Evolutionary conservation across 2,797 vertebrate species (phyloP).

Genomic region (Phalloptychus januarius): DNA sequence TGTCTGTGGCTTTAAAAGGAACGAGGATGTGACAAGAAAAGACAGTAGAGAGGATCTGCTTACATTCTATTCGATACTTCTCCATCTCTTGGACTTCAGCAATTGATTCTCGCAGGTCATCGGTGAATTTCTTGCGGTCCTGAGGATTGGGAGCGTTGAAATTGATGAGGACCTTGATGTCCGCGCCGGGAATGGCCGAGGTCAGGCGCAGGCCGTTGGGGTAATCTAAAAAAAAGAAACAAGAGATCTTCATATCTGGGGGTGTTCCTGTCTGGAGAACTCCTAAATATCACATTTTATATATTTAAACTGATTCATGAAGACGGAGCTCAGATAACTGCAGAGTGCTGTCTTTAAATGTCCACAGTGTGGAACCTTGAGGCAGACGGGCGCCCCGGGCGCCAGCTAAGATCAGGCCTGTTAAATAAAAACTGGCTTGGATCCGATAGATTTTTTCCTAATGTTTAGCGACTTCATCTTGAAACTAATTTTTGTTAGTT

Average conservation of each 20-base stretch:
- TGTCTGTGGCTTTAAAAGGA: neutral
- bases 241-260: neutral
- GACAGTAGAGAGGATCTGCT: conserved; percentile 65
- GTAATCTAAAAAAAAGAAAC: conserved; percentile 83
- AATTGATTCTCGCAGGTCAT: conserved; percentile 93
- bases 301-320: neutral
- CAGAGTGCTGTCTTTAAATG: neutral
- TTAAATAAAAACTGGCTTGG: too few relatives aligned
- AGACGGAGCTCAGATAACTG: neutral
- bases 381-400: neutral
- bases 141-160: conserved; percentile 98
- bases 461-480: too few relatives aligned
- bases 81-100: conserved; percentile 99
- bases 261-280: neutral
- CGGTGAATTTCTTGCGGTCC: conserved; percentile 97
- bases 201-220: conserved; percentile 95
- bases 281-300: neutral
- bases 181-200: conserved; percentile 92
- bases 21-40: neutral
- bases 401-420: neutral
- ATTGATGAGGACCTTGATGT: conserved; percentile 95
- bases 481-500: too few relatives aligned
- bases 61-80: conserved; percentile 97
- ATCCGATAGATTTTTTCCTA: too few relatives aligned
- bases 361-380: neutral